Conservation (phyloP, 2,113 vertebrate genomes). For the Embiotoca jacksoni region DNA sequence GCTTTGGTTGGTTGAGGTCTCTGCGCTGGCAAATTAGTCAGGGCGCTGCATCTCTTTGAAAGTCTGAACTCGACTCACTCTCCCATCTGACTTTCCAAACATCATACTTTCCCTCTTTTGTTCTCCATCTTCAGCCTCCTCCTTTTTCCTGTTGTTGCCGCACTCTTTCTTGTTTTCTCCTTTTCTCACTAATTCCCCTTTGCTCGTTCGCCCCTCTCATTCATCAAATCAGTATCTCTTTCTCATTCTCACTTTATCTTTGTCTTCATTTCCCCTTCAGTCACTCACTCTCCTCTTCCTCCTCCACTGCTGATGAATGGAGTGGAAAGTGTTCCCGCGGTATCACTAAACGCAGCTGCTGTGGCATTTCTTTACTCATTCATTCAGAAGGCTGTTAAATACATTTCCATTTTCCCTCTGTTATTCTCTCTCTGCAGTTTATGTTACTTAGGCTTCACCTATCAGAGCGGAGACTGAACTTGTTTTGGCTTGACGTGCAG, state of each 20-base stretch:
- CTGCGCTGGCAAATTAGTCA: conserved; percentile 65
- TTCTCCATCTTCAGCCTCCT: conserved; percentile 21
- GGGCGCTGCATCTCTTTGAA: conserved; percentile 66
- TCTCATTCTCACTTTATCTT: conserved; percentile 34
- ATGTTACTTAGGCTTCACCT: conserved; percentile 41
- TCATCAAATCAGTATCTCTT: conserved; percentile 47
- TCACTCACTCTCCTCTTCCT: neutral
- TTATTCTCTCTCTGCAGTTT: conserved; percentile 24
- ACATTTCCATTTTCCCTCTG: conserved; percentile 32
- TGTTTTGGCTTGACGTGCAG: conserved; percentile 40
- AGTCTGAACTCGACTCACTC: conserved; percentile 51
- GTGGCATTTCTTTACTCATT: conserved; percentile 51
- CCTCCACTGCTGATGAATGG: conserved; percentile 50
- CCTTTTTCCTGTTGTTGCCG: conserved; percentile 7
- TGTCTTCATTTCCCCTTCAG: neutral
- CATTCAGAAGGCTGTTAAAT: conserved; percentile 50
- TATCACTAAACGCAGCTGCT: conserved; percentile 60
- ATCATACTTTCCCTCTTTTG: conserved; percentile 27
- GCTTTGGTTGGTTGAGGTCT: conserved; percentile 69
- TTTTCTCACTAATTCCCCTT: conserved; percentile 21
- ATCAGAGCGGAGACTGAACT: conserved; percentile 36
- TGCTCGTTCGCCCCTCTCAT: conserved; percentile 18
- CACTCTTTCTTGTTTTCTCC: conserved; percentile 28
- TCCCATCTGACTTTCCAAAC: conserved; percentile 37
- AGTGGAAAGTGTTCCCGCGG: conserved; percentile 48